These are phyloP conservation scores for Liopterus haemorrhoidalis DNA, from an alignment of 2,888 invertebrate genomes.

Conservation along the genomic window DNA sequence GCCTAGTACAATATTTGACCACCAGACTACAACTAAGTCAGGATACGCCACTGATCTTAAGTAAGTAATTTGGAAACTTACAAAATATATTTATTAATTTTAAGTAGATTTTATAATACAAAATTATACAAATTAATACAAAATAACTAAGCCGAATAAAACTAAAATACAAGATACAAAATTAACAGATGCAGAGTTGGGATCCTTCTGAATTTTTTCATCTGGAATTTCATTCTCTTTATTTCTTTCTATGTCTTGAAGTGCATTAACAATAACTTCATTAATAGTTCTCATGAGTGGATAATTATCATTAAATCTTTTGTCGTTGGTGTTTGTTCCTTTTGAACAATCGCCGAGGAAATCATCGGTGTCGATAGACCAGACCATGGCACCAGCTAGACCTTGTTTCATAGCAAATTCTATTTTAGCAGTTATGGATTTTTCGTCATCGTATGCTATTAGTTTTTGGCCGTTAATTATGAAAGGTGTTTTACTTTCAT, in stretches of 20 bases:
- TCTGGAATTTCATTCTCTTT: constrained; percentile 44
- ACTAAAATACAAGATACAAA: too few species aligned
- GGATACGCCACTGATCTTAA: too few species aligned
- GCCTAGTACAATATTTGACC: too few species aligned
- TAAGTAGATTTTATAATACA: too few species aligned
- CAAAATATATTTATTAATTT: too few species aligned
- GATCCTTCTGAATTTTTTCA: too few species aligned
- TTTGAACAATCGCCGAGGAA: constrained; percentile 62
- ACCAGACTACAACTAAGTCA: too few species aligned
- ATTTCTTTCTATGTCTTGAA: constrained; percentile 49
- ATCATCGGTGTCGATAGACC: constrained; percentile 87
- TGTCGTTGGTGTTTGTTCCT: constrained; percentile 33
- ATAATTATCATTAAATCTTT: constrained; percentile 58
- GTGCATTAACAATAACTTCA: constrained; percentile 54
- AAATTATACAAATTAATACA: too few species aligned
- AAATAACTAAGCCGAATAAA: too few species aligned
- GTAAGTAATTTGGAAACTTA: too few species aligned
- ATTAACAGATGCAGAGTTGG: too few species aligned
- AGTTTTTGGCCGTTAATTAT: constrained; percentile 58
- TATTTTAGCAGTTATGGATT: constrained; percentile 70
- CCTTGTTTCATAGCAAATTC: constrained; percentile 34
- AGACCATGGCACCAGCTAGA: constrained; percentile 78
- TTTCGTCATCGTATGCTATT: constrained; percentile 69
- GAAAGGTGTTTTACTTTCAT: constrained; percentile 57
- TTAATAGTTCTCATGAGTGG: constrained; percentile 69